phyloP scores from a whole-genome alignment of 2,888 invertebrate species.

The Diloba caeruleocephala region DNA sequence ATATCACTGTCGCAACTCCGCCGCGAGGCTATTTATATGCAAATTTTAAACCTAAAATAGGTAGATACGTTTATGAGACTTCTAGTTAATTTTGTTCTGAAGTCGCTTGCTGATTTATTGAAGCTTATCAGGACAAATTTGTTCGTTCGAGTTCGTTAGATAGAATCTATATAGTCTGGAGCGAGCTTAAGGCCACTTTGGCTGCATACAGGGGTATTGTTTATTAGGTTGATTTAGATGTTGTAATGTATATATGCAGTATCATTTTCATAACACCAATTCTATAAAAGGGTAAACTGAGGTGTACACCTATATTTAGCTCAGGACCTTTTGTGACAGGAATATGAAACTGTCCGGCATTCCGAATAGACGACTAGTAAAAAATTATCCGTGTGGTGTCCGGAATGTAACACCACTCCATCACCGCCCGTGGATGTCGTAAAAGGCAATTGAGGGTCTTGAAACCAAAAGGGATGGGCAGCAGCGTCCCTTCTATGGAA shows the following conservation, averaged over 20 bases:
- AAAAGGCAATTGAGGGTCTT: no score
- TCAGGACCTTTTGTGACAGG: no score
- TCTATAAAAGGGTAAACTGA: no score
- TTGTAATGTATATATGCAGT: not conserved
- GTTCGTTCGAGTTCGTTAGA: constrained; percentile 63
- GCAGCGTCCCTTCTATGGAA: no score
- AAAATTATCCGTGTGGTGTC: no score
- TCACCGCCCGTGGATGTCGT: no score
- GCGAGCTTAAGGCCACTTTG: constrained; percentile 9
- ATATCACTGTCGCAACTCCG: constrained; percentile 54
- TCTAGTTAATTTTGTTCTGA: constrained; percentile 71
- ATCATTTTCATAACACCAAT: no score
- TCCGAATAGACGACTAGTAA: no score
- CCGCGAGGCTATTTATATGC: constrained; percentile 71
- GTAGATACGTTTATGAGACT: constrained; percentile 46
- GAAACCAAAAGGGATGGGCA: no score
- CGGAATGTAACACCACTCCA: no score
- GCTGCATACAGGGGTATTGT: constrained; percentile 9
- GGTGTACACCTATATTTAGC: no score
- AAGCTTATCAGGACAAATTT: constrained; percentile 75
- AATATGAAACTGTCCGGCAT: no score
- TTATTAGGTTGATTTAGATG: constrained; percentile 2
- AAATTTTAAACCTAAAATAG: constrained; percentile 72
- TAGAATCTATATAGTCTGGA: constrained; percentile 49
- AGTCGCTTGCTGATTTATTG: constrained; percentile 72